Evolutionary conservation across 2,113 vertebrate species (phyloP).

Genomic region (Labrus mixtus): DNA sequence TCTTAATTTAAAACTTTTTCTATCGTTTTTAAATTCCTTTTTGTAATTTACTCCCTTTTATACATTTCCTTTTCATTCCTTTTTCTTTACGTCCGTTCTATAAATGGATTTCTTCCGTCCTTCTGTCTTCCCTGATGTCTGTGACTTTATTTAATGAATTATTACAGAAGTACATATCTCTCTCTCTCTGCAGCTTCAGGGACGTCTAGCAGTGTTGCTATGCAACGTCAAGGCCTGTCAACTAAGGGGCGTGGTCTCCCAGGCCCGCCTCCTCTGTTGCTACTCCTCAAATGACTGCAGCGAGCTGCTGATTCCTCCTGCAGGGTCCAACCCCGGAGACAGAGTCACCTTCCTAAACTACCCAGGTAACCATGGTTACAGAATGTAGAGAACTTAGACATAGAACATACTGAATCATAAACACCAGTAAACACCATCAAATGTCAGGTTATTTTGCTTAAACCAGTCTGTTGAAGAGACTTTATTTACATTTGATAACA

Average conservation of each 20-base stretch:
- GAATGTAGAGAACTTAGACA: too few species aligned
- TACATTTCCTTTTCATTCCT: background rate
- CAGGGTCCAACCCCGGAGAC: slow-evolving; percentile 89
- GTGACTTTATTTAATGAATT: too few species aligned
- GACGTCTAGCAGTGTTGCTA: slow-evolving; percentile 76
- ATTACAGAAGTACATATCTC: too few species aligned
- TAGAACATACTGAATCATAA: too few species aligned
- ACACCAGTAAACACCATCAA: too few species aligned
- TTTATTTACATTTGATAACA: too few species aligned
- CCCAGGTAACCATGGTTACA: slow-evolving; percentile 78
- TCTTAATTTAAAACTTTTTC: too few species aligned
- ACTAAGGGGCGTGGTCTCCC: slow-evolving; percentile 90
- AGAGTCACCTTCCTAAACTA: slow-evolving; percentile 91
- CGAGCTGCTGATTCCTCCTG: slow-evolving; percentile 90
- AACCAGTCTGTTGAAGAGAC: too few species aligned
- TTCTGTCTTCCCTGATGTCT: too few species aligned
- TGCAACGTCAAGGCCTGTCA: slow-evolving; percentile 94
- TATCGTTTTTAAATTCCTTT: too few species aligned
- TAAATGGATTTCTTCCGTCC: background rate
- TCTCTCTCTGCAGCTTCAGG: slow-evolving; percentile 47
- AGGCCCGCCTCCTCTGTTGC: slow-evolving; percentile 94
- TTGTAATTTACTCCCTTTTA: background rate
- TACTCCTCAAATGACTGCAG: slow-evolving; percentile 83
- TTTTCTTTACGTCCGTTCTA: background rate
- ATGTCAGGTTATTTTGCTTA: too few species aligned